These are phyloP conservation scores for Saguinus midas DNA, from an alignment of 2,113 vertebrate genomes.

Conservation along the genomic window DNA sequence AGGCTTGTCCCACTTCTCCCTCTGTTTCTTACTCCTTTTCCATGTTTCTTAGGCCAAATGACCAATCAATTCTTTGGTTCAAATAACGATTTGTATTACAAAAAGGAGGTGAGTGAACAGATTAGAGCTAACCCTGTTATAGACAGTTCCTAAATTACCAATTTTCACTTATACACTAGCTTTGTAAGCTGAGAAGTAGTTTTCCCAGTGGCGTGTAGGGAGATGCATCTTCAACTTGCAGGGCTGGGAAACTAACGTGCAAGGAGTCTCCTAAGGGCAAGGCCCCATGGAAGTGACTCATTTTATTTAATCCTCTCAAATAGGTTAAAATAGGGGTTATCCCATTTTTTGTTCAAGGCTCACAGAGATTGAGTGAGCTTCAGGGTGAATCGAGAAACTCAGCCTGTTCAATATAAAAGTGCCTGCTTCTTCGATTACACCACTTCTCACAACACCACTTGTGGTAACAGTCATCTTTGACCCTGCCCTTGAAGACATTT, in stretches of 20 bases:
- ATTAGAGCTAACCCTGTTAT: background rate
- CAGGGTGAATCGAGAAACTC: background rate
- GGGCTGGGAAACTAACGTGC: accelerated
- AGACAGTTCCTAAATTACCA: background rate
- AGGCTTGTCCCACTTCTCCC: accelerated
- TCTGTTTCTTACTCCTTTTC: background rate
- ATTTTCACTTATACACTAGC: too few relatives aligned
- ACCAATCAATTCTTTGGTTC: background rate
- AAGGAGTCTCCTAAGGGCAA: background rate
- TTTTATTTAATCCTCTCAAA: background rate
- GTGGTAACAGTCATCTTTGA: background rate
- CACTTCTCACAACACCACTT: too few relatives aligned
- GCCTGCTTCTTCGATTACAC: background rate
- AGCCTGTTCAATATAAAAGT: background rate
- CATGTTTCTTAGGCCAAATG: background rate
- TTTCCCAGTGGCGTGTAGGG: background rate
- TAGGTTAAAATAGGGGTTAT: background rate
- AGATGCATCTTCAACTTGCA: background rate
- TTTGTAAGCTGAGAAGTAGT: too few relatives aligned
- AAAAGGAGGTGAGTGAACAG: background rate
- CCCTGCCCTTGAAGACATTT: too few relatives aligned
- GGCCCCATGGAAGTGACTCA: too few relatives aligned
- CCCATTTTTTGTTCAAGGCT: background rate
- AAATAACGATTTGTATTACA: background rate
- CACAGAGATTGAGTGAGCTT: background rate